Base-by-base conservation (phyloP, 2,797 vertebrate species). In the Gymnothorax javanicus region DNA sequence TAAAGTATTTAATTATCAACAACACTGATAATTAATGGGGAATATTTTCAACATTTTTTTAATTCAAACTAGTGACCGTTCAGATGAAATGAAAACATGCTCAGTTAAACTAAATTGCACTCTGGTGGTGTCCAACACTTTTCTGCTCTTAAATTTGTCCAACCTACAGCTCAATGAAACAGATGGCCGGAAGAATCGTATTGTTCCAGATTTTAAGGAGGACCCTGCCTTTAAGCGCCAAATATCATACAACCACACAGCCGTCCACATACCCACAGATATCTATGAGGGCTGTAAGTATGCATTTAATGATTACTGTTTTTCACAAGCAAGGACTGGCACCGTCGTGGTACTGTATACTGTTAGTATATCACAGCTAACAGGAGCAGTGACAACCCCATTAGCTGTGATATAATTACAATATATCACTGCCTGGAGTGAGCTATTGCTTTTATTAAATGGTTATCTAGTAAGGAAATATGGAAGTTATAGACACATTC, bases 211-310 rank as follows among this genome's bases (percentile, higher is more conserved):
- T 8, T 98, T 99, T 88, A 93, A 96, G 54, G 91, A 96, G 0
- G 98, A 99, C 91, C 94, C 96, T 0, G 94, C 96, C 90, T 99
- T 99, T 93, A 96, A 96, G 77, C 94, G 98, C 0, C 94, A 94
- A 11, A 97, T 98, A 0, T 98, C 97, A 25, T 99, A 97, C 93
- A 98, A 98, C 86, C 96, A 97, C 73, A 97, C 98, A 7, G 98
- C 98, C 0, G 98, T 99, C 84, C 98, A 99, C 90, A 99, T 99
- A 91, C 98, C 98, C 12, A 99, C 98, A 0, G 98, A 99, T 89
- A 99, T 99, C 92, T 99, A 98, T 8, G 97, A 99, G 91, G 97
- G 98, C 92, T 99, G 98, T 99, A 95, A 99, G 98, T 99, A 92
- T 58, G 11, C 82, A 54, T 81, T 81, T 23, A 12, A 56, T 8